These are phyloP conservation scores for Helarctos malayanus DNA, from an alignment of 2,797 vertebrate genomes.

Conservation along the genomic window DNA sequence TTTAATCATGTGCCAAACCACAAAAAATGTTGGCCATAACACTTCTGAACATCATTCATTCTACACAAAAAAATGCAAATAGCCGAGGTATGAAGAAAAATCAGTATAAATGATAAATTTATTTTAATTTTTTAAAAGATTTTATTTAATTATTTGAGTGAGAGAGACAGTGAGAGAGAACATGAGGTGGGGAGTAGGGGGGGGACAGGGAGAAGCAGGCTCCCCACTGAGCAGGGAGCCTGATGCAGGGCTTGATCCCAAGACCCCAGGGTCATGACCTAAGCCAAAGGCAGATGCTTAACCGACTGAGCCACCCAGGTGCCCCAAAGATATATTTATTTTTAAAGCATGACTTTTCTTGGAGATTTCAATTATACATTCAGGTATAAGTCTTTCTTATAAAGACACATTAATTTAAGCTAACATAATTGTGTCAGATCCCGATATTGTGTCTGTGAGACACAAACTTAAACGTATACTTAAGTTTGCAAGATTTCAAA, in stretches of 20 bases:
- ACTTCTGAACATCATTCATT: neutral
- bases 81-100: neutral
- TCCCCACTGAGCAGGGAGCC: neutral
- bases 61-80: neutral
- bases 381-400: neutral
- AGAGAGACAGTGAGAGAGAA: neutral
- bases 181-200: neutral
- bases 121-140: constrained; percentile 44
- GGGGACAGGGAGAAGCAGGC: no score
- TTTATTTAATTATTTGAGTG: neutral
- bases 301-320: neutral
- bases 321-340: neutral
- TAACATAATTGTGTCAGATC: neutral
- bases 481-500: constrained; percentile 58
- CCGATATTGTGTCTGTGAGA: neutral
- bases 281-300: neutral
- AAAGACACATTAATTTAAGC: neutral
- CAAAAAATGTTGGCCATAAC: neutral
- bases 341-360: constrained; percentile 43
- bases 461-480: constrained; percentile 35
- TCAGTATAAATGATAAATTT: neutral
- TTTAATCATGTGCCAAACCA: neutral
- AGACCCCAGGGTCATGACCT: neutral
- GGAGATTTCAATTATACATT: neutral
- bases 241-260: neutral